Evolutionary conservation across 2,888 invertebrate genomes (phyloP).

Genomic region (Auanema sp.): DNA sequence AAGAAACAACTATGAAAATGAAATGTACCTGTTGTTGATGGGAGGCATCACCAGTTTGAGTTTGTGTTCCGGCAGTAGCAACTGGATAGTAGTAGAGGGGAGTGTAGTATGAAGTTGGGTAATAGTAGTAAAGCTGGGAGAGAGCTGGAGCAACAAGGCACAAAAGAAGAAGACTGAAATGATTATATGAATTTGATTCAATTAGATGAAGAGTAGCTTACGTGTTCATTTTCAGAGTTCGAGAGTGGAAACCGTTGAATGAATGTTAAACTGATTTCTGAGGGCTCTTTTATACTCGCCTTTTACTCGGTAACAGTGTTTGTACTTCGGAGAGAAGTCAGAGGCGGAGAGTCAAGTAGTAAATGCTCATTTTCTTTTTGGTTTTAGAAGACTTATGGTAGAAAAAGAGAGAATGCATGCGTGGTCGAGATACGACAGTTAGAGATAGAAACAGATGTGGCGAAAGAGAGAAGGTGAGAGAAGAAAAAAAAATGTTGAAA

Average conservation of each 20-base stretch:
- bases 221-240: neutral
- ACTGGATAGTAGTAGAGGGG: conserved; percentile 37
- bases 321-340: conserved; percentile 20
- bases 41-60: conserved; percentile 8
- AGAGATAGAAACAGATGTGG: conserved; percentile 11
- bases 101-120: conserved; percentile 38
- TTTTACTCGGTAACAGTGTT: conserved; percentile 3
- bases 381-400: conserved; percentile 9
- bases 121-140: conserved; percentile 34
- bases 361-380: conserved; percentile 9
- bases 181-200: neutral
- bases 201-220: neutral
- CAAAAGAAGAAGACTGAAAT: conserved; percentile 29
- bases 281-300: neutral
- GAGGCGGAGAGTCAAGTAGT: conserved; percentile 7
- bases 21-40: neutral
- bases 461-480: conserved; percentile 11
- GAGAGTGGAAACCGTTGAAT: conserved; percentile 10
- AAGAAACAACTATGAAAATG: neutral
- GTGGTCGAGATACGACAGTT: neutral
- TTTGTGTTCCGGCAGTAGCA: conserved; percentile 10
- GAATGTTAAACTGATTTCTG: neutral
- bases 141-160: conserved; percentile 24
- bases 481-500: conserved; percentile 1
- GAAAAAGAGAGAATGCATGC: neutral